phyloP scores from a whole-genome alignment of 2,797 vertebrate species.

The Sciurus vulgaris region DNA sequence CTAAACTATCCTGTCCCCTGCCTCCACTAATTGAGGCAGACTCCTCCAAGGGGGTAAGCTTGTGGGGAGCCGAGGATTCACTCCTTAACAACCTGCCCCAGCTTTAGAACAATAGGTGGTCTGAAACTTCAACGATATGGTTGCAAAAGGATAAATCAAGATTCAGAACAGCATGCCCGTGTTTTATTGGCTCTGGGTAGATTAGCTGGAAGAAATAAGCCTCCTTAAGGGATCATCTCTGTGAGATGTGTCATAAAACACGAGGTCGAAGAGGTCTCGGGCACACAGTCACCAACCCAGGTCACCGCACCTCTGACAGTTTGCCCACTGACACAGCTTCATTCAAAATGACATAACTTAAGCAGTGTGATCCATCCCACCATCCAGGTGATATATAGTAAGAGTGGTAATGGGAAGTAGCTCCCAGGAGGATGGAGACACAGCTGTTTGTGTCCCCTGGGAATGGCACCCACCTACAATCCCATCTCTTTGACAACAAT shows the following conservation, averaged over 20 bases:
- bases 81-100: neutral
- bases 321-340: conserved; percentile 51
- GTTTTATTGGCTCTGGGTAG: conserved; percentile 78
- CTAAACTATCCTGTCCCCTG: neutral
- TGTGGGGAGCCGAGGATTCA: neutral
- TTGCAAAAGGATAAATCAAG: conserved; percentile 55
- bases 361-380: conserved; percentile 33
- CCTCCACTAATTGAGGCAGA: neutral
- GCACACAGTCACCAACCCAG: conserved; percentile 62
- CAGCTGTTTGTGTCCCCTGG: conserved; percentile 81
- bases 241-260: conserved; percentile 77
- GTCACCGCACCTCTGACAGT: conserved; percentile 40
- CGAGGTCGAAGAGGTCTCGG: conserved; percentile 81
- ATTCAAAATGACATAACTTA: conserved; percentile 60
- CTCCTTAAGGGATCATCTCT: conserved; percentile 75
- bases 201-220: conserved; percentile 83
- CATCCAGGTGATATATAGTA: conserved; percentile 47
- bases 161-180: conserved; percentile 76
- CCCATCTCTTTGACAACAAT: conserved; percentile 73
- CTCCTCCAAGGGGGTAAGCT: neutral
- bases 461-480: conserved; percentile 81
- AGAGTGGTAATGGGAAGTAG: conserved; percentile 62
- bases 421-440: conserved; percentile 11
- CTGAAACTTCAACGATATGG: conserved; percentile 43
- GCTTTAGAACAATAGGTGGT: conserved; percentile 41